These are phyloP conservation scores for Apis mellifera DNA, from an alignment of 1,140 invertebrate genomes.

Conservation along the genomic window DNA sequence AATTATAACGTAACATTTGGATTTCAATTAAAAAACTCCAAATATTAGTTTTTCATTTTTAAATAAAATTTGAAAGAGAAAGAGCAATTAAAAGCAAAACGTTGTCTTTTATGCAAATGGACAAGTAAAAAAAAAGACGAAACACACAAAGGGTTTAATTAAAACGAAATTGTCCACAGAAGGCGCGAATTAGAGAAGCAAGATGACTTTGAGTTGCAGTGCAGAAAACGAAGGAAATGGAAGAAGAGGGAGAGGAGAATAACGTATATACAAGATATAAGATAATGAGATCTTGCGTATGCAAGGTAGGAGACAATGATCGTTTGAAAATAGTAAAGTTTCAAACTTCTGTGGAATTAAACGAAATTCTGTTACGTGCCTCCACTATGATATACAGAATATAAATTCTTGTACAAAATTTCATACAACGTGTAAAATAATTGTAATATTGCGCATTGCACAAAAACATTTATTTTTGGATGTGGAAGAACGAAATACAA, in stretches of 20 bases:
- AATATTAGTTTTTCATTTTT: too few species aligned
- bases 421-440: neutral
- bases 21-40: too few species aligned
- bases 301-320: neutral
- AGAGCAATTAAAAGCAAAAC: neutral
- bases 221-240: neutral
- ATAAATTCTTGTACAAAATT: neutral
- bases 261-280: neutral
- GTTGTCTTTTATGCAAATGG: neutral
- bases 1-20: too few species aligned
- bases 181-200: neutral
- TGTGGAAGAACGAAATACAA: neutral
- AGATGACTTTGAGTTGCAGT: neutral
- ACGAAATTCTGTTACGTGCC: neutral
- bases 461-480: neutral
- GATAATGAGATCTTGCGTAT: constrained; percentile 1
- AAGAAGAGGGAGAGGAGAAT: neutral
- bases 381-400: neutral
- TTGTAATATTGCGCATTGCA: neutral
- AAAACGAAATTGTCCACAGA: neutral
- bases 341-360: neutral
- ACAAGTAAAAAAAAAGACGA: neutral
- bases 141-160: neutral
- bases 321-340: constrained; percentile 5
- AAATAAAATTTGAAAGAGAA: neutral